phyloP scores from a whole-genome alignment of 2,888 invertebrate genomes.

The Piscicola geometra region DNA sequence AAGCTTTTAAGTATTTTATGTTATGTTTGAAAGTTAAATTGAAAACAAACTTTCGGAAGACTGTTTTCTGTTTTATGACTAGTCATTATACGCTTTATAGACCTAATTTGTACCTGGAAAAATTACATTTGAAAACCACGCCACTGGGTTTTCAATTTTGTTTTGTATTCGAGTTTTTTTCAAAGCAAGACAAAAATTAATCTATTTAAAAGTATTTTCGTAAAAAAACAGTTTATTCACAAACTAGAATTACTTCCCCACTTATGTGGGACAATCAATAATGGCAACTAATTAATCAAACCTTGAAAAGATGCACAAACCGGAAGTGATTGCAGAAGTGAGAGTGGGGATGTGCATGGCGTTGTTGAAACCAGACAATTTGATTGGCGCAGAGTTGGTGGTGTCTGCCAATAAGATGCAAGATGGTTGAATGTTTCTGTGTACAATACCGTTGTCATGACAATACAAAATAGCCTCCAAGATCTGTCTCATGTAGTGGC shows the following conservation, averaged over 20 bases:
- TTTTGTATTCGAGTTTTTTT: no score
- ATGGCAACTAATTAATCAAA: background rate
- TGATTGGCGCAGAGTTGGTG: constrained; percentile 39
- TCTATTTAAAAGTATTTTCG: no score
- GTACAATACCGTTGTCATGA: constrained; percentile 34
- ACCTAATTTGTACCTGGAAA: no score
- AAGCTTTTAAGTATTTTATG: no score
- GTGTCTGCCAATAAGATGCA: constrained; percentile 35
- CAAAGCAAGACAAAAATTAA: no score
- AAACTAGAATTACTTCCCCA: background rate
- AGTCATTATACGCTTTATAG: no score
- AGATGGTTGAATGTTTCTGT: constrained; percentile 35
- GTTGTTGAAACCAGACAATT: constrained; percentile 35
- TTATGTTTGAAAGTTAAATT: no score
- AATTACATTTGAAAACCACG: no score
- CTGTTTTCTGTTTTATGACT: no score
- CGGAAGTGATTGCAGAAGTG: constrained; percentile 8
- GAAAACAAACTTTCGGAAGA: no score
- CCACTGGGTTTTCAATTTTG: no score
- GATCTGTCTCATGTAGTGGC: constrained; percentile 38
- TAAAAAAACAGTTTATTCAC: background rate
- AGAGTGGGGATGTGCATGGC: constrained; percentile 30
- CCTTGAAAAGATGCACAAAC: constrained; percentile 10
- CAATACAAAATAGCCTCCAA: constrained; percentile 35
- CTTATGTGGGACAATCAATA: background rate